phyloP scores from a whole-genome alignment of 2,888 invertebrate species.

The Polydrusus pterygomalis region DNA sequence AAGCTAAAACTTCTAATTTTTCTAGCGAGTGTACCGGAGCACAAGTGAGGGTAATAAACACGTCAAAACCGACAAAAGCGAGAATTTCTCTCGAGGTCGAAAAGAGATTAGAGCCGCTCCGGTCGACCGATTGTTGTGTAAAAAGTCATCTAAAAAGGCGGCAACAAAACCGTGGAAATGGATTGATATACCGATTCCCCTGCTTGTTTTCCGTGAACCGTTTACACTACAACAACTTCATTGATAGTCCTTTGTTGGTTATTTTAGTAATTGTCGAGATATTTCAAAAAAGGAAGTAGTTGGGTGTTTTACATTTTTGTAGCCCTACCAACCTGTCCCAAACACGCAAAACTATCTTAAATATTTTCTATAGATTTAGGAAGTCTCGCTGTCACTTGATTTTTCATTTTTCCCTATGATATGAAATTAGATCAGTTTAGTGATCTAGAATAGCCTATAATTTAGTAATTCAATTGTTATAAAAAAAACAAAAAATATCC shows the following conservation, averaged over 20 bases:
- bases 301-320: too few relatives aligned
- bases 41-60: slow-evolving; percentile 52
- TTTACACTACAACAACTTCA: slow-evolving; percentile 33
- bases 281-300: too few relatives aligned
- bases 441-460: too few relatives aligned
- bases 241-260: slow-evolving; percentile 3
- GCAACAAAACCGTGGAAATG: slow-evolving; percentile 50
- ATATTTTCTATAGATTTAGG: too few relatives aligned
- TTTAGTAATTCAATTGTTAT: too few relatives aligned
- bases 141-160: slow-evolving; percentile 53
- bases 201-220: slow-evolving; percentile 53
- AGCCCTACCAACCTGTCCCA: too few relatives aligned
- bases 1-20: slow-evolving; percentile 7
- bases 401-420: too few relatives aligned
- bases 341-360: too few relatives aligned
- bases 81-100: slow-evolving; percentile 46
- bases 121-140: slow-evolving; percentile 51
- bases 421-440: too few relatives aligned
- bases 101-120: slow-evolving; percentile 25
- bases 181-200: slow-evolving; percentile 53
- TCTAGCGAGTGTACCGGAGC: slow-evolving; percentile 36
- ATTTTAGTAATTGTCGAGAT: background rate
- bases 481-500: too few relatives aligned
- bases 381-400: too few relatives aligned
- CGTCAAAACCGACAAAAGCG: slow-evolving; percentile 54